Evolutionary conservation across 2,888 invertebrate genomes (phyloP).

Genomic region (Atrina japonica): DNA sequence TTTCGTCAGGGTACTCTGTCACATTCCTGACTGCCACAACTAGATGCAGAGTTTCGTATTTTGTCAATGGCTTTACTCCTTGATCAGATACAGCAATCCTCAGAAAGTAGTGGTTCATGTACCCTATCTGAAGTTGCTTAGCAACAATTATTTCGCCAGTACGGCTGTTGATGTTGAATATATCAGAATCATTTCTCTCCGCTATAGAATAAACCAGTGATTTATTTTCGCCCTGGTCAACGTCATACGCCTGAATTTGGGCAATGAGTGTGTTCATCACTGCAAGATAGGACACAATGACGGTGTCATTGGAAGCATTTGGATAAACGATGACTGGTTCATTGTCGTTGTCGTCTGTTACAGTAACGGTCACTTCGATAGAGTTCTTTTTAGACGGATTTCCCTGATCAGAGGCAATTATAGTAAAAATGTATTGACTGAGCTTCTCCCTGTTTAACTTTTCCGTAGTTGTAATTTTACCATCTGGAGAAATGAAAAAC

Average conservation of each 20-base stretch:
- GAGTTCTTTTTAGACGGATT: constrained; percentile 55
- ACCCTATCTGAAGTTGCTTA: constrained; percentile 17
- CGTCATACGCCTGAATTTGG: constrained; percentile 52
- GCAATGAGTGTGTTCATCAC: constrained; percentile 41
- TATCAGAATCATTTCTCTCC: constrained; percentile 54
- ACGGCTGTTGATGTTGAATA: constrained; percentile 51
- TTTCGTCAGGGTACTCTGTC: constrained; percentile 2
- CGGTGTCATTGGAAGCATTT: constrained; percentile 52
- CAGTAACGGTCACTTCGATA: constrained; percentile 55
- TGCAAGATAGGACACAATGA: constrained; percentile 44
- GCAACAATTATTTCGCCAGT: constrained; percentile 54
- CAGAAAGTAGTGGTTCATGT: constrained; percentile 39
- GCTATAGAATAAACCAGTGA: constrained; percentile 49
- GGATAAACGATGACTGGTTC: constrained; percentile 67
- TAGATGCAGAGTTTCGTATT: constrained; percentile 18
- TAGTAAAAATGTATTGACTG: constrained; percentile 62
- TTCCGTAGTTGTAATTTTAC: constrained; percentile 59
- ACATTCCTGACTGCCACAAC: constrained; percentile 34
- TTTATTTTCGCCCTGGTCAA: constrained; percentile 55
- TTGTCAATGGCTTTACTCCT: constrained; percentile 39
- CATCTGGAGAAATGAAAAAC: constrained; percentile 64
- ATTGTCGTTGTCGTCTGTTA: constrained; percentile 60
- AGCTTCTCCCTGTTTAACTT: constrained; percentile 66
- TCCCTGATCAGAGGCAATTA: constrained; percentile 71
- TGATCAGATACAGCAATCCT: constrained; percentile 55